A percentile compares a stretch with the other conserved stretches of the same genome.
Evolutionary conservation across 2,113 vertebrate species (phyloP).

Genomic region (Dasyurus viverrinus): DNA sequence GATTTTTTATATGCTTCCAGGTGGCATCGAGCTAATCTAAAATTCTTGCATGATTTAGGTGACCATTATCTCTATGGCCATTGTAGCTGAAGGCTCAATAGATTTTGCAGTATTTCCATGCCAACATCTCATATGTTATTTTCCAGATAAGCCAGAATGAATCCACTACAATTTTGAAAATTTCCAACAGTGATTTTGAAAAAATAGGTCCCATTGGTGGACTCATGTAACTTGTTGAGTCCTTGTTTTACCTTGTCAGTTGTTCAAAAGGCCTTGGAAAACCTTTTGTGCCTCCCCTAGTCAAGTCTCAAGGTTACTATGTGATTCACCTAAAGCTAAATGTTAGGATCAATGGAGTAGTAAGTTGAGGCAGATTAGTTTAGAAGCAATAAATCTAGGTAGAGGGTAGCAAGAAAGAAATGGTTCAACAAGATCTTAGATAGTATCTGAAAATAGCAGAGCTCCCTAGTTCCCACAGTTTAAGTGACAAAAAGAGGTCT

Average conservation of each 20-base stretch:
- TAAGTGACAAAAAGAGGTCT: neutral
- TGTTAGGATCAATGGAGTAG: neutral
- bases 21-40: neutral
- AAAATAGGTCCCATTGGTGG: neutral
- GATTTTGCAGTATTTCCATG: neutral
- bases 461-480: neutral
- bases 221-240: neutral
- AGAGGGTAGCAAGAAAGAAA: neutral
- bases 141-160: neutral
- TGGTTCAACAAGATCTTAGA: neutral
- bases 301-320: neutral
- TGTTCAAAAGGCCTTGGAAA: neutral
- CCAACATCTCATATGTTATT: neutral
- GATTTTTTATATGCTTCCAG: neutral
- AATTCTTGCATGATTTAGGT: rapidly evolving
- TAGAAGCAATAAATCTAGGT: neutral
- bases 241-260: neutral
- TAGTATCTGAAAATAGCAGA: neutral
- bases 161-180: neutral
- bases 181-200: neutral
- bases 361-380: neutral
- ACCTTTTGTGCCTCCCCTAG: neutral
- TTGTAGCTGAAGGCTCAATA: neutral
- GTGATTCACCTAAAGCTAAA: neutral
- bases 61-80: neutral